phyloP scores from a whole-genome alignment of 2,113 vertebrate genomes.

The Tupaia chinensis region DNA sequence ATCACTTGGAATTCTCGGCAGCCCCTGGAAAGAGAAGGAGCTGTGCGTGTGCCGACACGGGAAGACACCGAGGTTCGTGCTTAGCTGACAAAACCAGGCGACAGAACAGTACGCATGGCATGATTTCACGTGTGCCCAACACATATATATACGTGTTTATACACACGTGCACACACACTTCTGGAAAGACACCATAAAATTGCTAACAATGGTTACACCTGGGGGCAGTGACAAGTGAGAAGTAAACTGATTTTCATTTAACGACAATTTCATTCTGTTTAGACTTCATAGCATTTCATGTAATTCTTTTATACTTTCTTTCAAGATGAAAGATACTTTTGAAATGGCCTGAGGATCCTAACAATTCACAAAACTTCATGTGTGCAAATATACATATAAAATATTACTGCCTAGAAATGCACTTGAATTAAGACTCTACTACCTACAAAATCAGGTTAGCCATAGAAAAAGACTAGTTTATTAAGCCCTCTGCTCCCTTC shows the following conservation, averaged over 20 bases:
- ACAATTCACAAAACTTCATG: neutral
- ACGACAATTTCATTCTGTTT: neutral
- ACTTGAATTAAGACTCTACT: neutral
- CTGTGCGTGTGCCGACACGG: neutral
- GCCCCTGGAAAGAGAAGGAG: neutral
- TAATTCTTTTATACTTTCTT: neutral
- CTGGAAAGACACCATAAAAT: neutral
- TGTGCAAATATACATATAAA: neutral
- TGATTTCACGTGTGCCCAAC: neutral
- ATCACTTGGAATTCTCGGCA: neutral
- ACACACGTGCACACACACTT: neutral
- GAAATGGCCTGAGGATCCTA: neutral
- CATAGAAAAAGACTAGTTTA: neutral
- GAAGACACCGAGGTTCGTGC: neutral
- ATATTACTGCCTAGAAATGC: conserved; percentile 12
- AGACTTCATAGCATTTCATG: neutral
- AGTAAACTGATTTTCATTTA: neutral
- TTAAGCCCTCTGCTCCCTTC: neutral
- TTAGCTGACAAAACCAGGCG: neutral
- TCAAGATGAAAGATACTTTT: neutral
- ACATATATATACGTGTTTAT: neutral
- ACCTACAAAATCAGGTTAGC: neutral
- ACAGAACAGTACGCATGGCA: neutral
- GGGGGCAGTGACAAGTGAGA: neutral
- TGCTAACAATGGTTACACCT: neutral